Conservation (phyloP, 2,797 vertebrate species). For the Gallinago solitaria region DNA sequence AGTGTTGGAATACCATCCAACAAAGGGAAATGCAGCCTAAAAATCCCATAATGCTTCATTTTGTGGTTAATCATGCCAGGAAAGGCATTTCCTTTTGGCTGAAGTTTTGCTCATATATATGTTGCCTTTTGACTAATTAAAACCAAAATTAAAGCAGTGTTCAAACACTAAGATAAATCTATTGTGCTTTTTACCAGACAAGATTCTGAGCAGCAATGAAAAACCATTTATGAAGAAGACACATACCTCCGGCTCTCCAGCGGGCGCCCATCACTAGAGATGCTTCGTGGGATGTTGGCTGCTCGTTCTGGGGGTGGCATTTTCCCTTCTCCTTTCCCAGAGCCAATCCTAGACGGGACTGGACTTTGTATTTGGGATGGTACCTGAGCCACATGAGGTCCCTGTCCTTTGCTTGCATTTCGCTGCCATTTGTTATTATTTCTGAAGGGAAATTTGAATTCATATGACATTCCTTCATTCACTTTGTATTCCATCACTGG, state of each 20-base stretch:
- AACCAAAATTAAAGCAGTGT: not conserved
- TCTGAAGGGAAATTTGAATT: conserved; percentile 95
- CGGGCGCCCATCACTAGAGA: conserved; percentile 93
- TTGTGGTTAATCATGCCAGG: not conserved
- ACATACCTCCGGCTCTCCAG: conserved; percentile 87
- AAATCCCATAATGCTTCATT: not conserved
- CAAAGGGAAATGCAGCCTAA: not conserved
- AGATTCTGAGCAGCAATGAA: not conserved
- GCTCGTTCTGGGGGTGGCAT: conserved; percentile 81
- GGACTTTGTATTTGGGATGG: conserved; percentile 85
- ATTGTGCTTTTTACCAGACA: not conserved
- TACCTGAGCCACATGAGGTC: conserved; percentile 74
- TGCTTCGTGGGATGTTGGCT: conserved; percentile 89
- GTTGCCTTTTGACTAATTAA: not conserved
- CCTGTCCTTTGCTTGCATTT: conserved; percentile 82
- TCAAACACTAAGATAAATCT: not conserved
- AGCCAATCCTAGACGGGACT: conserved; percentile 82
- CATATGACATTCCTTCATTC: conserved; percentile 92
- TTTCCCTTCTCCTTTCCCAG: conserved; percentile 85
- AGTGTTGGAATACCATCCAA: not conserved
- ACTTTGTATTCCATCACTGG: conserved; percentile 97
- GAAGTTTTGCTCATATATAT: not conserved
- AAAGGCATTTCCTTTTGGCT: not conserved
- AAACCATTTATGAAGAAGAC: not conserved
- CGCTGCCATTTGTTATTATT: conserved; percentile 95